A percentile compares a stretch with the other conserved stretches of the same genome.
phyloP scores from a whole-genome alignment of 2,888 invertebrate species.

The Prostheceraeus crozeri region DNA sequence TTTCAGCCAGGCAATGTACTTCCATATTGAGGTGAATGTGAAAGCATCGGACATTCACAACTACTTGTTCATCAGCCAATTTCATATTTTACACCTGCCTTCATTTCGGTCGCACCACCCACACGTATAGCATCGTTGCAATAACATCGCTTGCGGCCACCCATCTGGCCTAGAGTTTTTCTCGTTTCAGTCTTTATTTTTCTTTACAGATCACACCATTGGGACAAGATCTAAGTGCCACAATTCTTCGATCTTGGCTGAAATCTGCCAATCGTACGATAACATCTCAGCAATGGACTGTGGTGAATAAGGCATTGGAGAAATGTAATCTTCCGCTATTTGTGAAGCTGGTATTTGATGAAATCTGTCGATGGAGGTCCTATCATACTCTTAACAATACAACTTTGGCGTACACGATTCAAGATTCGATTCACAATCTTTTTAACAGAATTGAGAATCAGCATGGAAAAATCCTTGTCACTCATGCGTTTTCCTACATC shows the following conservation, averaged over 20 bases:
- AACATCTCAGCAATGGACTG: conserved; percentile 82
- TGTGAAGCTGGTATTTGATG: conserved; percentile 91
- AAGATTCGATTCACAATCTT: conserved; percentile 93
- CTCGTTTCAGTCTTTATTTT: no score
- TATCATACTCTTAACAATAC: conserved; percentile 88
- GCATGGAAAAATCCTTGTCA: conserved; percentile 57
- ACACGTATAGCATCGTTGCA: no score
- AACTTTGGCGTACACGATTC: conserved; percentile 81
- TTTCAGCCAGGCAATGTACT: no score
- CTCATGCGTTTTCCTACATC: conserved; percentile 67
- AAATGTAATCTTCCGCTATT: conserved; percentile 90
- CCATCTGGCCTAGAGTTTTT: no score
- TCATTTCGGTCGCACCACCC: no score
- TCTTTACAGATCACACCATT: conserved; percentile 58
- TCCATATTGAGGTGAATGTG: no score
- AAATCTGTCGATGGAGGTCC: conserved; percentile 91
- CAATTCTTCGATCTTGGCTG: conserved; percentile 82
- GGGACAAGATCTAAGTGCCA: conserved; percentile 85
- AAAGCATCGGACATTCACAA: no score
- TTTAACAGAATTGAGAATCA: conserved; percentile 91
- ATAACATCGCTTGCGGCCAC: no score
- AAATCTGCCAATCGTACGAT: conserved; percentile 70
- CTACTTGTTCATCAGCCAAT: no score
- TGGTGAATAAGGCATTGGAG: conserved; percentile 83
- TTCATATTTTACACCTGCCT: no score